Evolutionary conservation across 2,113 vertebrate genomes (phyloP).

Genomic region (Connochaetes taurinus): DNA sequence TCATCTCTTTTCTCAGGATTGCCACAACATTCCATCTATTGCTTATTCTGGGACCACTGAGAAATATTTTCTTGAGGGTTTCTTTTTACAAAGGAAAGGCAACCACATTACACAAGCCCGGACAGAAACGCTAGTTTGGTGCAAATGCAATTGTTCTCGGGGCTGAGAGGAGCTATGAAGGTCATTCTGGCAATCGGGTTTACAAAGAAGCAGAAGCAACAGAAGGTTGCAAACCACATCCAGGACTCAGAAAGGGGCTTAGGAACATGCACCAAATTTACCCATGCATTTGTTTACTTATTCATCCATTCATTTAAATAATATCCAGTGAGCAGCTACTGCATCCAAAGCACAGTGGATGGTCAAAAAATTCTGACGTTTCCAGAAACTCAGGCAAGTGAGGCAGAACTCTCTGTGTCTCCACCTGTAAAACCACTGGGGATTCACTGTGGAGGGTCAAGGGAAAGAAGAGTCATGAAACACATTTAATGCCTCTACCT

Average conservation of each 20-base stretch:
- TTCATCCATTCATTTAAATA: neutral
- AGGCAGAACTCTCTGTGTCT: fast-evolving
- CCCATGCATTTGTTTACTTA: neutral
- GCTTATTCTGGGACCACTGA: neutral
- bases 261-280: neutral
- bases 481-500: neutral
- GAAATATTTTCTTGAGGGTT: neutral
- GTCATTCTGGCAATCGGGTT: too few species aligned
- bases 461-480: too few species aligned
- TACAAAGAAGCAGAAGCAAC: neutral
- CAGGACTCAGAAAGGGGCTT: neutral
- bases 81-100: neutral
- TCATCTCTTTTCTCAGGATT: fast-evolving
- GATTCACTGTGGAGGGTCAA: fast-evolving
- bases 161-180: too few species aligned
- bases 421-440: neutral
- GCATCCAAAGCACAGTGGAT: fast-evolving
- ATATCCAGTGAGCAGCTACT: neutral
- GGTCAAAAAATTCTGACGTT: neutral
- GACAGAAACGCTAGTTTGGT: neutral
- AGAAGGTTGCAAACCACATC: neutral
- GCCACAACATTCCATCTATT: neutral
- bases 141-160: neutral
- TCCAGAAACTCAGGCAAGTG: neutral
- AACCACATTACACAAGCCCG: neutral